phyloP scores from a whole-genome alignment of 1,140 invertebrate genomes.

The Sycophila sp. region DNA sequence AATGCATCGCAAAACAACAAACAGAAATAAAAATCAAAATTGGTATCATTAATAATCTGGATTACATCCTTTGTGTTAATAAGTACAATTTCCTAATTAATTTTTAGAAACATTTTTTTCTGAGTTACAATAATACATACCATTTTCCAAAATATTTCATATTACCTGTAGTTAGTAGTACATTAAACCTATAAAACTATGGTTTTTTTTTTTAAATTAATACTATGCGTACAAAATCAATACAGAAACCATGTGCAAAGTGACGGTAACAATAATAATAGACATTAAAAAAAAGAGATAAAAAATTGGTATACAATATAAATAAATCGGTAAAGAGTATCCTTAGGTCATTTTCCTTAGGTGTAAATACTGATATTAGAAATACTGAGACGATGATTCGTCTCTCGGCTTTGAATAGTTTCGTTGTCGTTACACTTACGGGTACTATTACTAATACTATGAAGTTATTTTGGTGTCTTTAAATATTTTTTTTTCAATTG shows the following conservation, averaged over 20 bases:
- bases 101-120: too few species aligned
- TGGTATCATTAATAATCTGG: too few species aligned
- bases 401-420: slow-evolving; percentile 13
- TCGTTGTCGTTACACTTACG: not conserved
- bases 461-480: slow-evolving; percentile 27
- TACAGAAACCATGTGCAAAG: slow-evolving; percentile 1
- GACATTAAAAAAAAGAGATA: slow-evolving; percentile 1
- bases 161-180: not conserved
- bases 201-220: not conserved
- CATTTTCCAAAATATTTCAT: not conserved
- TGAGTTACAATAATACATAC: not conserved
- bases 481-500: slow-evolving; percentile 4
- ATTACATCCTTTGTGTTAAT: too few species aligned
- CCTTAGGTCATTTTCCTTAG: slow-evolving; percentile 29
- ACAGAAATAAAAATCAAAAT: too few species aligned
- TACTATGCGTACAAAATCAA: not conserved
- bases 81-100: too few species aligned
- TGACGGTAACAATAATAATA: slow-evolving; percentile 21
- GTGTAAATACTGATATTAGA: slow-evolving; percentile 66
- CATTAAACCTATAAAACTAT: not conserved
- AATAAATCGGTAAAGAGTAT: slow-evolving; percentile 27
- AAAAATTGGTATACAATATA: slow-evolving; percentile 16
- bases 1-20: too few species aligned
- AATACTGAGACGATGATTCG: slow-evolving; percentile 59
- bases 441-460: slow-evolving; percentile 21